Evolutionary conservation across 2,888 invertebrate species (phyloP), one percentile per base, ranked within the genome.

Genomic region (Hyposoter didymator): DNA sequence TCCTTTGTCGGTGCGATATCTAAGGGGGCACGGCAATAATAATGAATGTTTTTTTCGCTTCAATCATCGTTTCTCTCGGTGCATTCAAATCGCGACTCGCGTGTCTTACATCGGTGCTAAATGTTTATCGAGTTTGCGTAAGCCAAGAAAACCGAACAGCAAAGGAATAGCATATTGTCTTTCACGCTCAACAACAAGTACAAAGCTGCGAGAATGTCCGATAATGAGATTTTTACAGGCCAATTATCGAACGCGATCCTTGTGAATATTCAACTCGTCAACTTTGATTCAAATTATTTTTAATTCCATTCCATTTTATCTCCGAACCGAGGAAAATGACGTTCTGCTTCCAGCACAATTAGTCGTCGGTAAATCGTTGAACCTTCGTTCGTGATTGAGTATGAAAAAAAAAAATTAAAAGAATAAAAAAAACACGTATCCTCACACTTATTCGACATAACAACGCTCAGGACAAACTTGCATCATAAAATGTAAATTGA

Each of bases 1-100:
- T 49, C 64, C 70, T 82, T 82, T 76, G 82, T 78, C 82, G 82
- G 82, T 76, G n/a, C n/a, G 64, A 76, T 64, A 72, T 76, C 70
- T 52, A 14, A 62, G 39, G 35, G 64, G 72, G 62, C 52, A 59
- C 17, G 70, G 64, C 82, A 17, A 47, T 47, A 47, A 69, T 47
- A 69, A 72, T 49, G 69, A 82, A 69, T 64, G 72, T 78, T 70
- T 45, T 82, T 70, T 52, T 72, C 52, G 70, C 49, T 72, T 35
- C 12, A 52, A 72, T 72, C n/a, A 52, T 72, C 17, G 17, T 64
- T 39, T 64, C n/a, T 39, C 76, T 72, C 52, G 32, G 28, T 69
- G 47, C 14, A 66, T 47, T 28, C 19, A 62, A 14, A 17, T 32
- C 22, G 32, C 52, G 32, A 43, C 64, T 70, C 76, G 82, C 82